Evolutionary conservation across 2,113 vertebrate genomes (phyloP), one percentile per base, ranked within the genome.

Genomic region (Pontoporia blainvillei): DNA sequence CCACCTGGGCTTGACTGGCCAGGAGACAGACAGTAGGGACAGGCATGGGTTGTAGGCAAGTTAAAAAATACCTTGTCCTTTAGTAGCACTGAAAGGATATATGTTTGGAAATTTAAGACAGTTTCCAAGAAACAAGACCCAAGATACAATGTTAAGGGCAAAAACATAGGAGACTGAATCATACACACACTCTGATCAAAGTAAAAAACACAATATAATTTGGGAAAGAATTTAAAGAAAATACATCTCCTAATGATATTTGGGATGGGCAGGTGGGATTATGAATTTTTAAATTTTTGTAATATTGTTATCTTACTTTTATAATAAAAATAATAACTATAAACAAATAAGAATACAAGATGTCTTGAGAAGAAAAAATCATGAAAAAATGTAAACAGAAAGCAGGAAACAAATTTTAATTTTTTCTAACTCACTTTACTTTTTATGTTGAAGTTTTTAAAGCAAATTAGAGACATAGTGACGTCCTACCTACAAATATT

Each of bases 391-490:
- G 44, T 54, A 36, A 82, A 94, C 13, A n/a, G 20, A 78, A 59
- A 88, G 3, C 27, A 96, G 78, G n/a, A 67, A 92, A 78, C n/a
- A 89, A n/a, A 79, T 84, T 94, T 72, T 87, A 57, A 67, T 34
- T 57, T 88, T 81, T 79, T 75, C 52, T 36, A 95, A 90, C 14
- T 79, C 20, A 36, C 8, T 81, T 91, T 88, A 27, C 23, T 34
- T 96, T 84, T 78, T 72, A 78, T 69, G 17, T 66, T 86, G 72
- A 92, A 15, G 5, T 90, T 97, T 86, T 92, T 71, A 91, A 92
- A 71, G 73, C n/a, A 96, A 90, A 95, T 73, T 89, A 66, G 62
- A 85, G 25, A 88, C 29, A 67, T 21, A 57, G n/a, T 41, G 61
- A 59, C 76, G 86, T 66, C 8, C 9, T 31, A 83, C 29, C 64